Evolutionary conservation across 2,888 invertebrate species (phyloP).

Genomic region (Drosophila niveifrons): DNA sequence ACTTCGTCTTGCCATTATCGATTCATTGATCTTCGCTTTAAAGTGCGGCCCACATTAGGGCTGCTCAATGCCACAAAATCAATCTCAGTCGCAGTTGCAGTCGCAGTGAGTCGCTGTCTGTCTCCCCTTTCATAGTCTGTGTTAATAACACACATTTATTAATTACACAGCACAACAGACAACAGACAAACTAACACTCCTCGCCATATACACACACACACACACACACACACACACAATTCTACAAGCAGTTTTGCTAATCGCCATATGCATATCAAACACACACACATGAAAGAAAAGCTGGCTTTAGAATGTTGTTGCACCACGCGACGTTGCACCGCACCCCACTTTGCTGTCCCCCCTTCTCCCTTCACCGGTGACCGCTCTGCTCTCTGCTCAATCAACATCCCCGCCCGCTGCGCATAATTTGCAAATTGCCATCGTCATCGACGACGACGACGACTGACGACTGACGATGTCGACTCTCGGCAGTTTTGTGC

Average conservation of each 20-base stretch:
- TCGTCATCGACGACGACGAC: constrained; percentile 45
- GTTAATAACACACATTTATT: constrained; percentile 79
- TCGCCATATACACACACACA: constrained; percentile 1
- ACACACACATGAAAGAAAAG: constrained; percentile 37
- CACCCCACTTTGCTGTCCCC: constrained; percentile 15
- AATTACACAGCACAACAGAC: constrained; percentile 67
- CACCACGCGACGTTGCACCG: constrained; percentile 51
- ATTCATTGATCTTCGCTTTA: constrained; percentile 59
- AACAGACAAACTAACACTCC: constrained; percentile 28
- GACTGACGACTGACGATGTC: constrained; percentile 29
- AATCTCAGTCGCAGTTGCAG: constrained; percentile 6
- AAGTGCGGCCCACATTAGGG: constrained; percentile 65
- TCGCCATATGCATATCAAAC: constrained; percentile 56
- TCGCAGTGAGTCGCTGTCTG: background rate
- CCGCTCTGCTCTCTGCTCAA: constrained; percentile 23
- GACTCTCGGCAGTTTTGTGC: constrained; percentile 37
- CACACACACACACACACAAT: background rate
- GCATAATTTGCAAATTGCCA: constrained; percentile 78
- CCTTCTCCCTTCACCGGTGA: background rate
- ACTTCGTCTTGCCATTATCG: constrained; percentile 50
- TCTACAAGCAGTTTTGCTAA: constrained; percentile 41
- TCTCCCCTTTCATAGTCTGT: constrained; percentile 32
- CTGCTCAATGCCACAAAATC: constrained; percentile 68
- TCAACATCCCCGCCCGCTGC: constrained; percentile 61
- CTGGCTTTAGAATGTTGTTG: constrained; percentile 76